phyloP scores from a whole-genome alignment of 2,113 vertebrate species.

The human region GRCh38 chr3:66387001-66387500 shows the following conservation, averaged over 20 bases:
- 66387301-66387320: background rate
- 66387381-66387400: background rate
- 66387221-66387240: too few relatives aligned
- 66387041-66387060: too few relatives aligned
- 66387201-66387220: background rate
- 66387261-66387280: background rate
- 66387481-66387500: background rate
- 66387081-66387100: background rate
- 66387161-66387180: too few relatives aligned
- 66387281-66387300: accelerated
- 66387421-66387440: background rate
- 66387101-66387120: background rate
- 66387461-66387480: background rate
- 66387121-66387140: background rate
- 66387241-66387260: background rate
- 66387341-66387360: background rate
- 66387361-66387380: background rate
- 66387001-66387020: too few relatives aligned
- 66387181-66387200: background rate
- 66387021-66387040: background rate
- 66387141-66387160: background rate
- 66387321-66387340: background rate
- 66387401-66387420: background rate
- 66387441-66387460: background rate
- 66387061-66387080: too few relatives aligned